phyloP scores from a whole-genome alignment of 2,888 invertebrate genomes.

The Torymus tubicola region DNA sequence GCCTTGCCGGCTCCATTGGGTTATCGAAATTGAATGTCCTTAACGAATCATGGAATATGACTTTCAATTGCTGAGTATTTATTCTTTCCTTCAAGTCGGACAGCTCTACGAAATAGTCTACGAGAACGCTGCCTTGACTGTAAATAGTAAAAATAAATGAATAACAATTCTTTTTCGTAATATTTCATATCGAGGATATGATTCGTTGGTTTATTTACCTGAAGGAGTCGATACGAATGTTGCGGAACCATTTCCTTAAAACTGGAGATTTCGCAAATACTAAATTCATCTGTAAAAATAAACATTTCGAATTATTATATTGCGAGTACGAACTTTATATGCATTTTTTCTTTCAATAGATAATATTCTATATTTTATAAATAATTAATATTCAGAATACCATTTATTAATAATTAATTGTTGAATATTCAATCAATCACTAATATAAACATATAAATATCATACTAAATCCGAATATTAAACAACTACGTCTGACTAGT shows the following conservation, averaged over 20 bases:
- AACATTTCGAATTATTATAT: neutral
- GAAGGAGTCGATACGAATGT: constrained; percentile 91
- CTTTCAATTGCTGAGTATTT: constrained; percentile 77
- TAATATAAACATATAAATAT: too few relatives aligned
- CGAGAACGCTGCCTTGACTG: constrained; percentile 90
- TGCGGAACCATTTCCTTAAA: constrained; percentile 89
- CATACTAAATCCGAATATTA: too few relatives aligned
- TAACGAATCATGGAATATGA: constrained; percentile 82
- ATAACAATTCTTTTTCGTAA: constrained; percentile 1
- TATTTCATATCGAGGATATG: constrained; percentile 15
- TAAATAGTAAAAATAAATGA: constrained; percentile 14
- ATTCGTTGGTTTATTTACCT: constrained; percentile 73
- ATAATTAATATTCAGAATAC: too few relatives aligned
- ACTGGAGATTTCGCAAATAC: constrained; percentile 87
- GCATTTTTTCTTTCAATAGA: too few relatives aligned
- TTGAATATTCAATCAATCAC: too few relatives aligned
- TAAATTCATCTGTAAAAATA: constrained; percentile 84
- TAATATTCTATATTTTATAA: too few relatives aligned
- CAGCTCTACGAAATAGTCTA: constrained; percentile 91
- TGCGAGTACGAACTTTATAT: too few relatives aligned
- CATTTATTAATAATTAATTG: neutral
- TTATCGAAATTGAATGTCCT: constrained; percentile 78
- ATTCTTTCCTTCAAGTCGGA: constrained; percentile 82
- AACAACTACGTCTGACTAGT: too few relatives aligned
- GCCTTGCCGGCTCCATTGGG: constrained; percentile 75